Evolutionary conservation across 2,888 invertebrate genomes (phyloP).

Genomic region (Scaptomyza reducta): DNA sequence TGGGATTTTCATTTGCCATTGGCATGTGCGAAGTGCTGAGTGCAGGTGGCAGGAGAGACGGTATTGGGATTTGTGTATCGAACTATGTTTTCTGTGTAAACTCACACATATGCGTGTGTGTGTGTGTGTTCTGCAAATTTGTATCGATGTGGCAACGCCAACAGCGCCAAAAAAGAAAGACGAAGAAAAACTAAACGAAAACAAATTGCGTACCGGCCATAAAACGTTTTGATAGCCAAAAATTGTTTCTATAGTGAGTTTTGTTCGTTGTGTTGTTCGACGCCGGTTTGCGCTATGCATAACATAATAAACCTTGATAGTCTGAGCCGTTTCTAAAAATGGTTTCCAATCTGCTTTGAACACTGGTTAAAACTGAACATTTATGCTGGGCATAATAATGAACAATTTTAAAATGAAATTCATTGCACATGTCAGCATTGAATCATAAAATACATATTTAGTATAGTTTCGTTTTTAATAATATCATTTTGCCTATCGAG

Average conservation of each 20-base stretch:
- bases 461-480: too few relatives aligned
- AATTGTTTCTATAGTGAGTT: neutral
- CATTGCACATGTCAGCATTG: too few relatives aligned
- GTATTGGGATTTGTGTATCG: conserved; percentile 62
- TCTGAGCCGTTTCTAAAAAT: neutral
- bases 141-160: conserved; percentile 4
- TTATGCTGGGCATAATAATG: neutral
- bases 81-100: conserved; percentile 6
- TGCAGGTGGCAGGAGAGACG: neutral
- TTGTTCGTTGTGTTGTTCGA: neutral
- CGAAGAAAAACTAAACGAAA: neutral
- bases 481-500: neutral
- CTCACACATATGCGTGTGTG: neutral
- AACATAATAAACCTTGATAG: neutral
- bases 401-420: too few relatives aligned
- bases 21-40: conserved; percentile 13
- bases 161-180: neutral
- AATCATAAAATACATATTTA: too few relatives aligned
- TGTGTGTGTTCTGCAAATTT: conserved; percentile 2
- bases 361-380: neutral
- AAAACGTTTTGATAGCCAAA: conserved; percentile 1
- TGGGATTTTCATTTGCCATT: conserved; percentile 69
- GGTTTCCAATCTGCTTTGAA: neutral
- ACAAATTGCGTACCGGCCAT: conserved; percentile 3
- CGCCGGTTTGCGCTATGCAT: neutral